Base-by-base conservation (phyloP, 2,797 vertebrate species). In the Gymnopithys bicolor region DNA sequence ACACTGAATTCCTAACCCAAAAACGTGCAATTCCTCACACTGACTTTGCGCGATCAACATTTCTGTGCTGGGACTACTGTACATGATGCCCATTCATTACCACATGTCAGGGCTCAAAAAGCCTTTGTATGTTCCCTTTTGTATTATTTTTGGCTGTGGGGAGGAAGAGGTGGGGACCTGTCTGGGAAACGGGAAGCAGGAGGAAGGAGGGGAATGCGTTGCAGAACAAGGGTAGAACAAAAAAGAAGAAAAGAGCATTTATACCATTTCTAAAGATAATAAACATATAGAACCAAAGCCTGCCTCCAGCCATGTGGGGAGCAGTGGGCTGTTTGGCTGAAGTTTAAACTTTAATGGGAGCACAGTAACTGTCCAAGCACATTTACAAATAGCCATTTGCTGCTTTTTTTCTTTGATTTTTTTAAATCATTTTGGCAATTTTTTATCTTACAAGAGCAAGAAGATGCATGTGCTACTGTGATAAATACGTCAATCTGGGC, bases 151-250 rank as follows among this genome's bases (percentile, higher is more conserved):
- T 95, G 93, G 94, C 94, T 66, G 83, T 67, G 64, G 51, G 75
- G 93, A 97, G 94, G 95, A 97, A 96, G 80, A 94, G 93, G 95
- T 94, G 91, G 96, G 64, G 89, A 91, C 80, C 83, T 94, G 93
- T 90, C 95, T 94, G 93, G 77, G 95, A 97, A 96, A 96, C 95
- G 94, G 95, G 95, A 97, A 94, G 85, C 77, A 93, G 77, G 24
- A 83, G 81, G 81, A 86, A 94, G 80, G 58, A 89, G 87, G 70
- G 52, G 80, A 96, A 96, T 58, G 53, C 1, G 10, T 64, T 85
- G 74, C 33, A 93, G 95, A 96, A 43, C 53, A 94, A 88, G 77
- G 85, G 71, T 70, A 80, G 80, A 91, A 94, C 76, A 90, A 93
- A 94, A 95, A 84, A 91, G 52, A 93, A 91, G 84, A 91, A 59